Evolutionary conservation across 2,113 vertebrate species (phyloP), one percentile per base, ranked within the genome.

Genomic region (Aix galericulata): DNA sequence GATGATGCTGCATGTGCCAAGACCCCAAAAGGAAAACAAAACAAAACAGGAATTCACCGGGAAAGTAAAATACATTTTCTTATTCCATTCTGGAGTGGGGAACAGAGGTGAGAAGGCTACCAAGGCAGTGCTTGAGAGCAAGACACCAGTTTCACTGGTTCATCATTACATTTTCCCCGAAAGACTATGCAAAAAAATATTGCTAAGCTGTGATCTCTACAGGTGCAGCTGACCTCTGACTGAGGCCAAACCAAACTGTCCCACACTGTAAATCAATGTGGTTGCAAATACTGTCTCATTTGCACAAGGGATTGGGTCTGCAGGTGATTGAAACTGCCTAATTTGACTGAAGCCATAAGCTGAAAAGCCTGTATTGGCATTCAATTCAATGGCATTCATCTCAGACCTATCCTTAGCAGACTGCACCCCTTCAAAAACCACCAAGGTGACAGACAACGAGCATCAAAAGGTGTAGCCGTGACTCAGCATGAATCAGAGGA

Each of bases 1-100:
- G 99, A 99, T 17, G 99, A 99, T 46, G 99, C 99, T 99, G 96
- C 82, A 48, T 16, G 27, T 32, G 81, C 32, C 62, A 89, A 92
- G 52, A 81, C 11, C 93, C 93, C 89, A 6, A 89, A 88, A 96
- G 46, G 91, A 91, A 52, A 53, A 94, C 44, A 95, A 52, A 86
- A 75, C 56, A 92, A 88, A 95, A 56, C 17, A 48, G 25, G 31
- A 11, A 60, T 68, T 88, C 38, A 46, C 17, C 17, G 59, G 2
- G n/a, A 18, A 84, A 27, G 25, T 91, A 77, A 60, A 73, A 13
- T 11, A 64, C 3, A 4, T 68, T 76, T 87, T 89, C 52, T 89
- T 53, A 75, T 18, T n/a, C 68, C 7, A 53, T 11, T 80, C 52
- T 12, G 17, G 18, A 93, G 15, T 10, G 15, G 7, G n/a, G 16